Conservation (phyloP, 2,888 invertebrate species). For the Baccha elongata region DNA sequence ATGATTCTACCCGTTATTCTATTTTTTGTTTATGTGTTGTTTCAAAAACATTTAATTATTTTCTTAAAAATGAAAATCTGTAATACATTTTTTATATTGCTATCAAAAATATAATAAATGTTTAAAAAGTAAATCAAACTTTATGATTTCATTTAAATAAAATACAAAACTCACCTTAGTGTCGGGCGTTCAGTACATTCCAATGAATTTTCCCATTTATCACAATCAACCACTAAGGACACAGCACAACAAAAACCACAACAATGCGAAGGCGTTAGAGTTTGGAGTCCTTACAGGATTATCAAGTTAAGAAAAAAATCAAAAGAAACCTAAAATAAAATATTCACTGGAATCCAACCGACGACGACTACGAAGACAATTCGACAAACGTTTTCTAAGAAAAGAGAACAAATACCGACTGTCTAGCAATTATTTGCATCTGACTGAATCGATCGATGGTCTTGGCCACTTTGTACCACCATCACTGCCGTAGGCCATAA, state of each 20-base stretch:
- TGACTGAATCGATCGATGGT: conserved; percentile 71
- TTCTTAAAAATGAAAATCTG: no score
- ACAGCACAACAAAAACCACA: conserved; percentile 2
- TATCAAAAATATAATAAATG: no score
- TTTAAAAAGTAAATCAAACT: no score
- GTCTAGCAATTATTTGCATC: conserved; percentile 66
- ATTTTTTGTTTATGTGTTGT: no score
- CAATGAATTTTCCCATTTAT: not conserved
- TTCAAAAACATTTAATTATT: no score
- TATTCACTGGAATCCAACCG: conserved; percentile 6
- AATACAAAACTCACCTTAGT: conserved; percentile 16
- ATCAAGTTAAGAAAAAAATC: conserved; percentile 21
- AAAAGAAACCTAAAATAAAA: not conserved
- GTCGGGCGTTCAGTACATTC: conserved; percentile 2
- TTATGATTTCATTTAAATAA: no score
- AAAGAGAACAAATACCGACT: conserved; percentile 22
- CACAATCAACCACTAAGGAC: conserved; percentile 16
- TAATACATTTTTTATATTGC: no score
- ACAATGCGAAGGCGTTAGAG: not conserved
- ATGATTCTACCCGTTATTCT: no score
- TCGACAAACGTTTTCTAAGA: conserved; percentile 20
- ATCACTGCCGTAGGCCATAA: conserved; percentile 61
- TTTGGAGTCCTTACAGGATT: conserved; percentile 47
- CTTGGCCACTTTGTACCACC: conserved; percentile 68
- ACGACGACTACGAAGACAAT: conserved; percentile 11